Evolutionary conservation across 2,888 invertebrate genomes (phyloP), one percentile per base, ranked within the genome.

Genomic region (Salticus scenicus): DNA sequence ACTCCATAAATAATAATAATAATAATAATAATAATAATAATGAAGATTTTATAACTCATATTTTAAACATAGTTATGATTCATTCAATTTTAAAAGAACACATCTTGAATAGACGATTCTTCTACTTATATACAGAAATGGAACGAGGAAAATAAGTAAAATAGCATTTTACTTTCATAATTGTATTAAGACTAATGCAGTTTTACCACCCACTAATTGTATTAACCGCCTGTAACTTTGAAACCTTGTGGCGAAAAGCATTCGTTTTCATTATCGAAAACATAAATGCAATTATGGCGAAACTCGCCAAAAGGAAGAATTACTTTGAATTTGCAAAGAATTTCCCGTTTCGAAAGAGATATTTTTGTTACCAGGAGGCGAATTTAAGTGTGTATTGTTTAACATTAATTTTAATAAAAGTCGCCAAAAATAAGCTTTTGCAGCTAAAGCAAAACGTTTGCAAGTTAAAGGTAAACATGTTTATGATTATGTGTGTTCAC

Each of bases 191-290:
- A 57, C 24, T 57, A 57, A 57, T 57, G 57, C 17, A 24, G 57
- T 57, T 57, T 57, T 24, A 20, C 57, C 57, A 57, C 57, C 57
- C 57, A 57, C 57, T 57, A 24, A 57, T 57, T 57, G 20, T 24
- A 57, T 57, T 57, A 57, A 24, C 57, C 57, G 24, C 57, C 57
- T 57, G 24, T 57, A 20, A n/a, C 24, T 17, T 24, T 12, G 42
- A 24, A 57, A 20, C 57, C 57, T 24, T 24, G 57, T 57, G 20
- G 57, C 57, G 57, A 4, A 12, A 7, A 7, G 57, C 24, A 57
- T 57, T 57, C 57, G 57, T 57, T 57, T 57, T 57, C 57, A 57
- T 57, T 57, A 57, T 57, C 57, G 24, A 24, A 24, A 57, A 57
- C 57, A 57, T 57, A 47, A 2, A 24, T 57, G 57, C 24, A 57